These are phyloP conservation scores for Anguilla rostrata DNA, from an alignment of 2,113 vertebrate species.

Conservation along the genomic window DNA sequence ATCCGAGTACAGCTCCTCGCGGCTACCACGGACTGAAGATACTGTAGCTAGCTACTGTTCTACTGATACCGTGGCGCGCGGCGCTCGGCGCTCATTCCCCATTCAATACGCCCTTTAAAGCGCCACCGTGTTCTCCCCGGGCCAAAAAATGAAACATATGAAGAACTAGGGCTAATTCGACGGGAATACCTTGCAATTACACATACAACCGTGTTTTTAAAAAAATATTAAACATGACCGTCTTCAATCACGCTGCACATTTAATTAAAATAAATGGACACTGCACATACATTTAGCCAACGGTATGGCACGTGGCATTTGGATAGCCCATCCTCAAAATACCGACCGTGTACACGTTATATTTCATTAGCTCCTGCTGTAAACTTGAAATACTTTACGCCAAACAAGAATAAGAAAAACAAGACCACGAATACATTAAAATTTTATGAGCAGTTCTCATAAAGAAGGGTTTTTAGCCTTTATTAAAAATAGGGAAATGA, in stretches of 20 bases:
- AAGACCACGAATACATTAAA: neutral
- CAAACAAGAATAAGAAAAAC: neutral
- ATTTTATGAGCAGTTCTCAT: neutral
- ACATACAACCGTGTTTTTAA: neutral
- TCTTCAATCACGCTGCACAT: neutral
- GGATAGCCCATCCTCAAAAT: neutral
- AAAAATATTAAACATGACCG: neutral
- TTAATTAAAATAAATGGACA: neutral
- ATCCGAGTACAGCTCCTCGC: conserved; percentile 39
- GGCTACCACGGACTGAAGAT: conserved; percentile 41
- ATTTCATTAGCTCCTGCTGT: neutral
- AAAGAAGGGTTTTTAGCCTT: neutral
- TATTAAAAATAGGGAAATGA: neutral
- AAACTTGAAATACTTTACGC: neutral
- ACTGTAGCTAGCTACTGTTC: conserved; percentile 37
- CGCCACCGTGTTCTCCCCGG: conserved; percentile 21
- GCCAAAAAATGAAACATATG: neutral
- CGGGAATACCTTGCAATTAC: neutral
- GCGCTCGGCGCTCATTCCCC: conserved; percentile 47
- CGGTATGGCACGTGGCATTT: neutral
- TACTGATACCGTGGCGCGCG: conserved; percentile 8
- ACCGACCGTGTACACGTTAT: neutral
- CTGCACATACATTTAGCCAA: neutral
- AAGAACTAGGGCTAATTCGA: neutral
- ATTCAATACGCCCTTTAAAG: conserved; percentile 62